Base-by-base conservation (phyloP, 2,797 vertebrate genomes). In the Bovichtus diacanthus region DNA sequence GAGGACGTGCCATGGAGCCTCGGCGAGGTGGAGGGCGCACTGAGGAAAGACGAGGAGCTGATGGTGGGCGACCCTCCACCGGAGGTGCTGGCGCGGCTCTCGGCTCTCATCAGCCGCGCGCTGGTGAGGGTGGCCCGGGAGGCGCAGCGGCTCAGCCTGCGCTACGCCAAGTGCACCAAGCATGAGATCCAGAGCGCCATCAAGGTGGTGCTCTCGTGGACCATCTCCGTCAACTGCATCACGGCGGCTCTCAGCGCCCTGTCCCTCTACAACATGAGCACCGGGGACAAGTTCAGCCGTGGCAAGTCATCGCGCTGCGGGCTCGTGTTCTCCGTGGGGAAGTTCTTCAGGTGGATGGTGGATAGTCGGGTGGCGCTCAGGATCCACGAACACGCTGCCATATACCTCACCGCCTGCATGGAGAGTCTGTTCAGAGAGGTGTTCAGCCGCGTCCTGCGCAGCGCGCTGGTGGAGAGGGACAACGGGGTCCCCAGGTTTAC, bases 341-440 rank as follows among this genome's bases (percentile, higher is more conserved):
- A 94, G 91, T 95, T 96, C 91, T 96, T 96, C 91, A 94, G 94
- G 78, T 96, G 96, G 96, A 96, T 96, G 96, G 95, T 94, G 83
- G 96, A 96, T 29, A 95, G 94, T 41, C 93, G 95, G 7, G 93
- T 96, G 92, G 95, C 95, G 9, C 81, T 94, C 65, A 84, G 96
- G 87, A 90, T 96, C 80, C 96, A 96, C 85, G 94, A 96, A 68
- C 95, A 96, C 79, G 95, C 95, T 9, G 96, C 96, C 80, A 95
- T 96, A 36, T 96, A 96, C 90, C 93, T 96, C 47, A 87, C 92
- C 41, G 96, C 96, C 12, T 95, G 95, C 89, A 83, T 95, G 93
- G 95, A 96, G 92, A 94, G 90, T 50, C 92, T 96, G 64, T 95
- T 96, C 84, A 62, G 95, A 12, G 94, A 96, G 88, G 90, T 95